Evolutionary conservation across 2,797 vertebrate species (phyloP), one percentile per base, ranked within the genome.

Genomic region (Poecilia velifera): DNA sequence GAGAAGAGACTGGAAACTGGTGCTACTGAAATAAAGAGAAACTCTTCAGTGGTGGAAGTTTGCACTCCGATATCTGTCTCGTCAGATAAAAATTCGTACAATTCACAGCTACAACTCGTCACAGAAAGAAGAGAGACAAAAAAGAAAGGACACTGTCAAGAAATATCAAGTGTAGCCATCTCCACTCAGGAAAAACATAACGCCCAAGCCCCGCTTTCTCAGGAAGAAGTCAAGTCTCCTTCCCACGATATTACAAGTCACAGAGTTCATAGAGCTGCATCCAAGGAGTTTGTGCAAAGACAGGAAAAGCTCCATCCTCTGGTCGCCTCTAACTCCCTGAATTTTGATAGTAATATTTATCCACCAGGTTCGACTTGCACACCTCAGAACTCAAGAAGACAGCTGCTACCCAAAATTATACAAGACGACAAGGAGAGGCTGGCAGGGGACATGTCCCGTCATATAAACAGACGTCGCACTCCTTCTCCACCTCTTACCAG

Each of bases 401-500:
- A 91, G 72, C 80, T 41, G 64, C 72, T 88, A 79, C 76, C 79
- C 53, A 84, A 86, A 79, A 36, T 85, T 73, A 84, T 71, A 49
- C 68, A 74, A 72, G 89, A 90, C 89, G 89, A 84, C 74, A 87
- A 66, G 76, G 82, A 90, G 72, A 90, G 43, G 28, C 70, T 79
- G 12, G 77, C 79, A 72, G 91, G 90, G 22, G 89, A 87, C 77
- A 95, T 91, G 91, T 90, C 92, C 45, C 84, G 87, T 62, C 84
- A 79, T 83, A 79, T 55, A 70, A 84, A 90, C 84, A 91, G 88
- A 77, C 90, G 91, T 49, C 90, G 87, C 70, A 93, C 91, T 39
- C 93, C 92, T 13, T 95, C 94, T 81, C 92, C 94, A 0, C 93
- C 94, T 55, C 88, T 95, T 53, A 95, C 93, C 55, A 93, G 93